Conservation (phyloP, 2,113 vertebrate species). For the Pseudonaja textilis region DNA sequence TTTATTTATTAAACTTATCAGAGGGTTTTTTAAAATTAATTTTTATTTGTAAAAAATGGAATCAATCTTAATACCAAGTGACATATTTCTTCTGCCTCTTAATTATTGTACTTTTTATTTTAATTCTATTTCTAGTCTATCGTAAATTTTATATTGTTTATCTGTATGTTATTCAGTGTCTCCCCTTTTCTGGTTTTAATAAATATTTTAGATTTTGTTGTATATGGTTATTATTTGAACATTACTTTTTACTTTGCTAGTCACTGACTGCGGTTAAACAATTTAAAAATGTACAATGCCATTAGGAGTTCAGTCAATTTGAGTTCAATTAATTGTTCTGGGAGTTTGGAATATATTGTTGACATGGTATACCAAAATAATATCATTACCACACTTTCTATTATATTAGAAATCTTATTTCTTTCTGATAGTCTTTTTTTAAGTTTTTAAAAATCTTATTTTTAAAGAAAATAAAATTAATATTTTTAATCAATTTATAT, state of each 20-base stretch:
- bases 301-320: neutral
- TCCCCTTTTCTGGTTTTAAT: neutral
- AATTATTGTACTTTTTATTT: too few species aligned
- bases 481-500: neutral
- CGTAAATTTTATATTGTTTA: neutral
- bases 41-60: neutral
- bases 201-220: neutral
- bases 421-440: neutral
- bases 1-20: neutral
- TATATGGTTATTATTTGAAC: neutral
- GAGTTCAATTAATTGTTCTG: neutral
- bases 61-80: neutral
- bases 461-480: neutral
- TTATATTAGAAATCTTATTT: neutral
- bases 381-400: neutral
- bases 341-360: neutral
- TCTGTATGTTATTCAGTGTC: neutral
- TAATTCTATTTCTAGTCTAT: neutral
- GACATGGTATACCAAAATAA: neutral
- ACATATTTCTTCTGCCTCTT: neutral
- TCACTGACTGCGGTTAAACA: neutral
- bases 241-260: neutral
- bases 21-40: neutral
- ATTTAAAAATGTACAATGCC: neutral
- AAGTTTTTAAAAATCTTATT: neutral